These are phyloP conservation scores for Hydropotes inermis DNA, from an alignment of 2,113 vertebrate genomes.

Conservation along the genomic window DNA sequence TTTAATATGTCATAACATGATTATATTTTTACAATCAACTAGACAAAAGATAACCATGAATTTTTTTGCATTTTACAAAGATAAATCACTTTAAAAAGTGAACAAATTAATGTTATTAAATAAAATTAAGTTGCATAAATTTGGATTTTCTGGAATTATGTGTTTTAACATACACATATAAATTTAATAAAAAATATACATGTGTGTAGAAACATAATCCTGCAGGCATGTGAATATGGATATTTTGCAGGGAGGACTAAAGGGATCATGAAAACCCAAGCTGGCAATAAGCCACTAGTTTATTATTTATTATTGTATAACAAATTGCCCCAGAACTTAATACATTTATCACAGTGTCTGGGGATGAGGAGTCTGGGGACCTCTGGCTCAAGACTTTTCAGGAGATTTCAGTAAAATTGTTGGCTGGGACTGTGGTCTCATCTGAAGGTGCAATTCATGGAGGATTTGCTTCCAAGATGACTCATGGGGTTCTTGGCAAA, in stretches of 20 bases:
- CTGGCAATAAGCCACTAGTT: not conserved
- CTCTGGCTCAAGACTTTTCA: not conserved
- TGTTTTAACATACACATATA: not conserved
- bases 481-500: not conserved
- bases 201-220: not conserved
- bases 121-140: not conserved
- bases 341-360: not conserved
- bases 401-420: not conserved
- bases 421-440: not conserved
- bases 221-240: not conserved
- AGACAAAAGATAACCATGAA: not conserved
- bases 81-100: not conserved
- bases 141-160: not conserved
- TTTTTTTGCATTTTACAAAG: not conserved
- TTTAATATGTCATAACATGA: not conserved
- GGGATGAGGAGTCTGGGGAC: not conserved
- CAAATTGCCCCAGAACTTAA: not conserved
- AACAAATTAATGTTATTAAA: not conserved
- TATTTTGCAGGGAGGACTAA: not conserved
- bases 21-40: not conserved
- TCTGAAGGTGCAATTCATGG: not conserved
- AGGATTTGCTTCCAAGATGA: not conserved
- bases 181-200: not conserved
- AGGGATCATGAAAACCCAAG: not conserved
- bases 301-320: not conserved